Evolutionary conservation across 2,797 vertebrate species (phyloP), one percentile per base, ranked within the genome.

Genomic region (Pseudochirops corinnae): DNA sequence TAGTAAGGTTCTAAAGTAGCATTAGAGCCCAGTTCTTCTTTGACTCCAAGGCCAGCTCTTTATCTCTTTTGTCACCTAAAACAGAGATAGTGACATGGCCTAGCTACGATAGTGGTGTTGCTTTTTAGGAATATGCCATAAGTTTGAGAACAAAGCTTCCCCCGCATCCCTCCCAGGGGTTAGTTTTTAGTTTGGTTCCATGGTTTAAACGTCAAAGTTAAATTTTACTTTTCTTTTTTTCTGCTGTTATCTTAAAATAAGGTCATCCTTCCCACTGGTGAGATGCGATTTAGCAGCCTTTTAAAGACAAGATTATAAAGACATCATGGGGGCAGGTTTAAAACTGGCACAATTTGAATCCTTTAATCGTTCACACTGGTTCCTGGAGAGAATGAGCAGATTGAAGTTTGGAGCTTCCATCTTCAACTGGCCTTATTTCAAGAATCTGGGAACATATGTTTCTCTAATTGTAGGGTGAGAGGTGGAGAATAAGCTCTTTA

Each of bases 401-500:
- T 92, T 94, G 95, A n/a, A 31, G 46, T 53, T n/a, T 0, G 1
- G 16, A 92, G 90, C 91, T 87, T 92, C 94, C 90, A 39, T 91
- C 96, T 97, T 92, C 92, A 50, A 62, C 90, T 95, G 93, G 95
- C 96, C 95, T 93, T 94, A 91, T 90, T 96, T 96, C 97, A 94
- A 67, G 52, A 0, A 0, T 53, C 93, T 91, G 91, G 31, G 93
- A 96, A 39, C 97, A 96, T 96, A 95, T 97, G 97, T 56, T 97
- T 95, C 91, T 93, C 21, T 46, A 91, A 33, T 91, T 91, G 55
- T 21, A 74, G 53, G 56, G 74, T 87, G 21, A 91, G 94, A 60
- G 21, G 92, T 56, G 28, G n/a, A 95, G 93, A 62, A 67, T 55
- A 95, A 55, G 18, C 91, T 60, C 92, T 94, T 90, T 50, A 52